phyloP scores from a whole-genome alignment of 2,888 invertebrate genomes.

The Drosophila paranaensis region DNA sequence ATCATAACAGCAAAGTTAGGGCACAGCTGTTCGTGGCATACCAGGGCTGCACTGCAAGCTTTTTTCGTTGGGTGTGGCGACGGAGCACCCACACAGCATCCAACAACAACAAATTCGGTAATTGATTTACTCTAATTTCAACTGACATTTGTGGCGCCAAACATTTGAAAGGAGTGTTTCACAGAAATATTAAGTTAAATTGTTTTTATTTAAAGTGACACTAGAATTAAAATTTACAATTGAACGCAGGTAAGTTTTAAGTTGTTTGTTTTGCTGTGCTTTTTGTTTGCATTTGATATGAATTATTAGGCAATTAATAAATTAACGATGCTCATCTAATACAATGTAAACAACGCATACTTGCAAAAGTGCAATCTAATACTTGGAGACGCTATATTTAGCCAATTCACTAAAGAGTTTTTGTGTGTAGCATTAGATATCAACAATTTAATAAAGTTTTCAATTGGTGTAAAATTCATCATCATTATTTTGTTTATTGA shows the following conservation, averaged over 20 bases:
- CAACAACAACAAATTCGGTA: slow-evolving; percentile 5
- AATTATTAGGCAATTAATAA: slow-evolving; percentile 46
- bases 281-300: slow-evolving; percentile 44
- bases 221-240: slow-evolving; percentile 62
- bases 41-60: slow-evolving; percentile 41
- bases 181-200: slow-evolving; percentile 9
- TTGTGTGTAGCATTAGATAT: slow-evolving; percentile 47
- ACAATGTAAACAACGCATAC: slow-evolving; percentile 24
- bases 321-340: slow-evolving; percentile 31
- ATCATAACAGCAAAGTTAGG: background rate
- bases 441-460: slow-evolving; percentile 33
- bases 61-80: slow-evolving; percentile 39
- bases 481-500: slow-evolving; percentile 31
- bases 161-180: slow-evolving; percentile 1
- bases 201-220: slow-evolving; percentile 52
- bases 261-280: slow-evolving; percentile 43
- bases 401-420: slow-evolving; percentile 47
- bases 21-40: slow-evolving; percentile 37
- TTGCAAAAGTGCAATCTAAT: slow-evolving; percentile 59
- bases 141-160: slow-evolving; percentile 35
- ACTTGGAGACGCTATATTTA: slow-evolving; percentile 38
- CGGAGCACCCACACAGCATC: slow-evolving; percentile 24
- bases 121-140: slow-evolving; percentile 18
- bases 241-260: slow-evolving; percentile 60
- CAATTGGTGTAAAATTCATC: slow-evolving; percentile 36